Base-by-base conservation (phyloP, 2,888 invertebrate genomes). In the Prionchulus punctatus region DNA sequence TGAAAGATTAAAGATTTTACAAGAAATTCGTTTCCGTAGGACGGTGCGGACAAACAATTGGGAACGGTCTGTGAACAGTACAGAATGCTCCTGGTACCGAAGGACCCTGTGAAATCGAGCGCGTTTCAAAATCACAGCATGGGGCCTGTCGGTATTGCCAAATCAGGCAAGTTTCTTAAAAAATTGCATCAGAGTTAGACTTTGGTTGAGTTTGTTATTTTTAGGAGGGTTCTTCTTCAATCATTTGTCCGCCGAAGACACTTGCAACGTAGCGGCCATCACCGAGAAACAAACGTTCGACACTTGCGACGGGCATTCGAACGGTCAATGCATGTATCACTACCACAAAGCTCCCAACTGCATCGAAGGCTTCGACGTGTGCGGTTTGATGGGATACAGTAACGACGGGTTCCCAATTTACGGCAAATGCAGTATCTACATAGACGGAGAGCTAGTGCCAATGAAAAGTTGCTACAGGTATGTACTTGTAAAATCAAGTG, bases 401-500 rank as follows among this genome's bases (percentile, higher is more conserved):
- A 21, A n/a, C 18, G 56, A 56, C 23, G 56, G 56, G 2, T n/a
- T 56, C 15, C 54, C 56, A 2, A 31, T 56, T 15, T 56, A 56
- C 42, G 56, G 56, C 4, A 30, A 55, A 7, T 56, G 56, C 30
- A 21, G 45, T 12, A 2, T 54, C 3, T n/a, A n/a, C n/a, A n/a
- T n/a, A n/a, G n/a, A n/a, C n/a, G n/a, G n/a, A n/a, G 27, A 27
- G 2, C 26, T 23, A 51, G 26, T 51, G 7, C n/a, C 15, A 25
- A 12, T 51, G 26, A 54, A 54, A 26, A 54, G 54, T 28, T 54
- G 54, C 49, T 54, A 54, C 45, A 52, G 43, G 53, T 53, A 53
- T 27, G n/a, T n/a, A n/a, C n/a, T n/a, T 12, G 12, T n/a, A 42
- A 42, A 42, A 15, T 42, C n/a, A n/a, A 42, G n/a, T 12, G 15